Base-by-base conservation (phyloP, 2,888 invertebrate genomes). In the Coremacera marginata region DNA sequence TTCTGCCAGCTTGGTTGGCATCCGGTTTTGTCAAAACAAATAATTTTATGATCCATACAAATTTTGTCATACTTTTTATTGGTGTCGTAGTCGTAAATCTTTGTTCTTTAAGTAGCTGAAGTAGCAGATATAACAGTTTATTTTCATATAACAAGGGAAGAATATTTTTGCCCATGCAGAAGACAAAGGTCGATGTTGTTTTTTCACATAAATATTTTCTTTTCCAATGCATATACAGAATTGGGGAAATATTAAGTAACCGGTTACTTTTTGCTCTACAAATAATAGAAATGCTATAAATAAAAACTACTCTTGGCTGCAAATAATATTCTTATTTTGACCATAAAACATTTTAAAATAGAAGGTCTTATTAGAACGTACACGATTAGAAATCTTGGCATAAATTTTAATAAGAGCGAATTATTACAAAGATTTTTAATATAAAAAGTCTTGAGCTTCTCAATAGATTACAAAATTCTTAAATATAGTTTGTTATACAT, bases 1-100 rank as follows among this genome's bases (percentile, higher is more conserved):
- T 52, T 52, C 37, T 27, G 19, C 1, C 5, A 27, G 19, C 25
- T 57, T 27, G 51, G 22, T 22, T 62, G 27, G 52, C 65, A 71
- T 76, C 76, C 70, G 71, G 76, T 70, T 65, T 70, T 65, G n/a
- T 51, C 70, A 60, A 51, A 71, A 71, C 65, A 76, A 70, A 76
- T 19, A 67, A 34, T 65, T 76, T 76, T 70, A 76, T 37, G 76
- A 76, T 76, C 65, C 65, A 65, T 71, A 71, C 76, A 63, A 71
- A 75, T 68, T 55, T 65, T 62, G 52, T 76, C 62, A 34, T 63
- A 34, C 65, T 63, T 76, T 76, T 76, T 76, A 70, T 76, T 70
- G 65, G 63, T 70, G 51, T 44, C 9, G 52, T 55, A 51, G 55
- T 65, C 76, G 49, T 76, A 76, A 76, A 76, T 62, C 74, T 74